Evolutionary conservation across 2,888 invertebrate species (phyloP), one percentile per base, ranked within the genome.

Genomic region (Hecatera dysodea): DNA sequence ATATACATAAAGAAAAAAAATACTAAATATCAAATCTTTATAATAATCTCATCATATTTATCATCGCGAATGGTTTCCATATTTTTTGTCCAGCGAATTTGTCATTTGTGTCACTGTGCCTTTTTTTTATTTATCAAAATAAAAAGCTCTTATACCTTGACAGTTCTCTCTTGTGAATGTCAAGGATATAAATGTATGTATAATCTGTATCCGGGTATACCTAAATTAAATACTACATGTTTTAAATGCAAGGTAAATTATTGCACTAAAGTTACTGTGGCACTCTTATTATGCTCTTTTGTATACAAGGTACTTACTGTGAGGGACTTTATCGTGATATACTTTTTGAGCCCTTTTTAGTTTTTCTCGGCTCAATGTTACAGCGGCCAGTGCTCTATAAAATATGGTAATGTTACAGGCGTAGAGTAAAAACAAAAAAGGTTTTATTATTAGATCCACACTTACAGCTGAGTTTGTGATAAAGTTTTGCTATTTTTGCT

Each of bases 151-250:
- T 74, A 76, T 57, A 67, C 42, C 72, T 67, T 67, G 59, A 75
- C 75, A 81, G 65, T 72, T 78, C 59, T 77, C 65, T 79, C 72
- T 70, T 65, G 55, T 64, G 73, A 87, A 87, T 87, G 84, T 80
- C 87, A 87, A 84, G 88, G 86, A 59, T 70, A 72, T n/a, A n/a
- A n/a, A n/a, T n/a, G n/a, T n/a, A n/a, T n/a, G n/a, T 44, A 55
- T 61, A 63, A 65, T 72, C 56, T 55, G 72, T 72, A 75, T 87
- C 87, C 87, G 85, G 88, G 88, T 87, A 50, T 59, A 80, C 70
- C 60, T 73, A 81, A 73, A 72, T 72, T 67, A 72, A 61, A 67
- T 64, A 67, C 52, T 27, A 15, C 48, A 44, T 33, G 48, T 60
- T 64, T 57, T 64, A 67, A 78, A 64, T 42, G 36, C 22, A 52